Evolutionary conservation across 2,113 vertebrate genomes (phyloP), one percentile per base, ranked within the genome.

Genomic region (Bostrychus sinensis): DNA sequence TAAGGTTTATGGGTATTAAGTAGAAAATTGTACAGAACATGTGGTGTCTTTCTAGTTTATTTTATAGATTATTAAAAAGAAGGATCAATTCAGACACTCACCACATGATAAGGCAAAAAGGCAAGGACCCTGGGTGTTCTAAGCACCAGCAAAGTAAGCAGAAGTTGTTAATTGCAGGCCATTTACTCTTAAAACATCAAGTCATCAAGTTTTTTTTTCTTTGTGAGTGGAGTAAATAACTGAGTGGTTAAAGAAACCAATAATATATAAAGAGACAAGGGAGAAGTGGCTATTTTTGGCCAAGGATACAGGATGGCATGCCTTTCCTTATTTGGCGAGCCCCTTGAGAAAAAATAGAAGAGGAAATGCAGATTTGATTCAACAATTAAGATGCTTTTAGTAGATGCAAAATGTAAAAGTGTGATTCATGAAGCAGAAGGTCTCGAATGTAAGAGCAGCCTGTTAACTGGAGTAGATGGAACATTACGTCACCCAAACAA

Each of bases 261-360:
- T 72, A 67, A 82, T 83, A 80, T 76, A 76, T 85, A 89, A 89
- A 86, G 78, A 81, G 76, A 86, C 71, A 75, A 83, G 72, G 70
- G 75, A 78, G 51, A 65, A 62, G 53, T 16, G 8, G 55, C 66
- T 93, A 92, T 91, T 88, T 91, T 90, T 90, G 90, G 75, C 64
- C 26, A 1, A 38, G 81, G 77, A 74, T 85, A 64, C 81, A 70
- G 66, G 66, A 70, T 75, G 83, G 73, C 86, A 93, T 93, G 83
- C 90, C 85, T 91, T 92, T 50, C 92, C 92, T 93, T 93, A 91
- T 92, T 91, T 90, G 91, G 92, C 1, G 58, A 81, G 45, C 41
- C 66, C 65, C 70, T 23, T 0, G 61, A 58, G 87, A 68, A 75
- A 70, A 77, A 84, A 79, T 70, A 81, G 68, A 75, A 42, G 32